Conservation (phyloP, 2,888 invertebrate genomes). For the Atrina japonica region DNA sequence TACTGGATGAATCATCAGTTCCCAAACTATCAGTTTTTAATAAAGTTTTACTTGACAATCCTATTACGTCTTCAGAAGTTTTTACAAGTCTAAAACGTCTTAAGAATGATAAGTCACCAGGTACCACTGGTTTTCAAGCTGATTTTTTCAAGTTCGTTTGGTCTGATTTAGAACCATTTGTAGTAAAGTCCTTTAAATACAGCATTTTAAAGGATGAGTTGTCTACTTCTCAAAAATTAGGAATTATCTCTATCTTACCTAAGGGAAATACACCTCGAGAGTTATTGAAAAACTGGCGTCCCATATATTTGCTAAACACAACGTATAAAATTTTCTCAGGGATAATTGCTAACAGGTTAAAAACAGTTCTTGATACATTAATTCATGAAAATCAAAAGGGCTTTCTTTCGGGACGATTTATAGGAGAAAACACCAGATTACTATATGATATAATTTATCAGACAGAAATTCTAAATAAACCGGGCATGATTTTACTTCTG, state of each 20-base stretch:
- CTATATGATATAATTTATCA: slow-evolving; percentile 12
- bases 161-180: neutral
- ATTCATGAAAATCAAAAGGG: slow-evolving; percentile 3
- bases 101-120: slow-evolving; percentile 23
- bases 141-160: slow-evolving; percentile 27
- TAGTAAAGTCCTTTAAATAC: slow-evolving; percentile 15
- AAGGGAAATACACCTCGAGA: slow-evolving; percentile 21
- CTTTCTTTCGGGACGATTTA: neutral
- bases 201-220: slow-evolving; percentile 16
- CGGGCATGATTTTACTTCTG: neutral
- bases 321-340: slow-evolving; percentile 7
- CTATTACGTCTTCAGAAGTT: slow-evolving; percentile 6
- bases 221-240: slow-evolving; percentile 3
- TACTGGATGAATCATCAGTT: too few species aligned
- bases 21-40: neutral
- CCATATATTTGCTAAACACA: slow-evolving; percentile 22
- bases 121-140: slow-evolving; percentile 13
- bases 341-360: slow-evolving; percentile 2
- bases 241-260: slow-evolving; percentile 19
- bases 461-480: slow-evolving; percentile 8
- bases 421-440: slow-evolving; percentile 4
- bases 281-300: slow-evolving; percentile 28
- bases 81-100: neutral
- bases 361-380: neutral
- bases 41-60: neutral